phyloP scores from a whole-genome alignment of 2,888 invertebrate genomes.

The Drosophila infuscata region DNA sequence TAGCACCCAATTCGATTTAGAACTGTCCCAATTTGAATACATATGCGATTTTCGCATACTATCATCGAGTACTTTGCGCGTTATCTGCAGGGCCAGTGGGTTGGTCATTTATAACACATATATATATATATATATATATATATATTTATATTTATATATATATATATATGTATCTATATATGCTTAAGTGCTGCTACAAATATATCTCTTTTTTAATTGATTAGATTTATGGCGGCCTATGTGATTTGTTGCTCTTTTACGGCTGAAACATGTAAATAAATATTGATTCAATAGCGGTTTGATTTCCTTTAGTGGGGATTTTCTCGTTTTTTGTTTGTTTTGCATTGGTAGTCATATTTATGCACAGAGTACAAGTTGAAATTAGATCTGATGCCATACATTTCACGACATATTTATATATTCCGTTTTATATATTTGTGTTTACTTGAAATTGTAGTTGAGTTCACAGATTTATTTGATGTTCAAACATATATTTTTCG shows the following conservation, averaged over 20 bases:
- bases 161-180: background rate
- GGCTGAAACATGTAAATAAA: constrained; percentile 17
- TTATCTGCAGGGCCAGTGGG: constrained; percentile 16
- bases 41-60: constrained; percentile 20
- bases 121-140: background rate
- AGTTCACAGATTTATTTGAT: background rate
- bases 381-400: background rate
- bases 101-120: constrained; percentile 27
- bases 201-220: constrained; percentile 49
- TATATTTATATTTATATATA: background rate
- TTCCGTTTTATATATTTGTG: background rate
- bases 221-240: constrained; percentile 54
- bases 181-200: constrained; percentile 2
- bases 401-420: background rate
- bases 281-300: constrained; percentile 8
- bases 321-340: background rate
- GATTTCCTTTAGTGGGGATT: background rate
- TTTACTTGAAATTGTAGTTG: background rate
- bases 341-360: background rate
- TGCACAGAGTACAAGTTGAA: background rate
- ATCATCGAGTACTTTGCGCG: constrained; percentile 10
- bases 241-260: constrained; percentile 41
- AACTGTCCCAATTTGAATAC: constrained; percentile 42
- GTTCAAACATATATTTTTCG: background rate
- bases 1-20: constrained; percentile 28